Percentiles rank a stretch among this genome's conserved stretches.
These are phyloP conservation scores for Perca flavescens DNA, from an alignment of 2,113 vertebrate genomes.

Conservation along the genomic window DNA sequence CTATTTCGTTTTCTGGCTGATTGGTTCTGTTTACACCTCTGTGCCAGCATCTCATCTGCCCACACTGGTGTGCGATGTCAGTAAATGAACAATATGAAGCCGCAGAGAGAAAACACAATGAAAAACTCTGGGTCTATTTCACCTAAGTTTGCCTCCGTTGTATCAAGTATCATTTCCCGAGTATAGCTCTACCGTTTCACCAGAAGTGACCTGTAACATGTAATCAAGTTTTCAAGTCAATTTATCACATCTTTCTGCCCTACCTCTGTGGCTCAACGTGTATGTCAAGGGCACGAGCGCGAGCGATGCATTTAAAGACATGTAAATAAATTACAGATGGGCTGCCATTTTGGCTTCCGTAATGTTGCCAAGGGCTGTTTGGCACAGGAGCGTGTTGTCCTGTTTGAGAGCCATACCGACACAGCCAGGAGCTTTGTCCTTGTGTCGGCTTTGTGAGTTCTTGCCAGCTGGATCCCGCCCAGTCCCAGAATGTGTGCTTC, in stretches of 20 bases:
- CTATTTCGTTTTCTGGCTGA: conserved; percentile 68
- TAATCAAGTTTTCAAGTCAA: conserved; percentile 22
- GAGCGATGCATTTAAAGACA: conserved; percentile 61
- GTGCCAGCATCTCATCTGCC: conserved; percentile 50
- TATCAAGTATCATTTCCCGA: neutral
- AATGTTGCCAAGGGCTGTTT: conserved; percentile 72
- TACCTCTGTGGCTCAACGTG: conserved; percentile 38
- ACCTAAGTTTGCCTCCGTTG: neutral
- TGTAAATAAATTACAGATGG: conserved; percentile 74
- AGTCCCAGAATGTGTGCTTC: conserved; percentile 72
- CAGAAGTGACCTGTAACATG: conserved; percentile 32
- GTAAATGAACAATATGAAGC: conserved; percentile 46
- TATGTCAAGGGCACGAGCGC: conserved; percentile 40
- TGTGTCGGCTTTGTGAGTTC: conserved; percentile 69
- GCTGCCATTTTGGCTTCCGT: conserved; percentile 52
- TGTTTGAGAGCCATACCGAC: conserved; percentile 72
- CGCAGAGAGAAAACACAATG: conserved; percentile 14
- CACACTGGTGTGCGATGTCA: conserved; percentile 49
- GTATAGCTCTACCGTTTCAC: conserved; percentile 5
- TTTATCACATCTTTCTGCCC: conserved; percentile 13
- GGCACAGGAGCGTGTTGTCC: conserved; percentile 69
- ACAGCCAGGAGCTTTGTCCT: conserved; percentile 79
- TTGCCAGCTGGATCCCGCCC: conserved; percentile 78
- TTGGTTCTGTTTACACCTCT: conserved; percentile 63
- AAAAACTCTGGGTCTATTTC: conserved; percentile 3